These are phyloP conservation scores for Morpho helenor DNA, from an alignment of 2,888 invertebrate genomes.

Conservation along the genomic window DNA sequence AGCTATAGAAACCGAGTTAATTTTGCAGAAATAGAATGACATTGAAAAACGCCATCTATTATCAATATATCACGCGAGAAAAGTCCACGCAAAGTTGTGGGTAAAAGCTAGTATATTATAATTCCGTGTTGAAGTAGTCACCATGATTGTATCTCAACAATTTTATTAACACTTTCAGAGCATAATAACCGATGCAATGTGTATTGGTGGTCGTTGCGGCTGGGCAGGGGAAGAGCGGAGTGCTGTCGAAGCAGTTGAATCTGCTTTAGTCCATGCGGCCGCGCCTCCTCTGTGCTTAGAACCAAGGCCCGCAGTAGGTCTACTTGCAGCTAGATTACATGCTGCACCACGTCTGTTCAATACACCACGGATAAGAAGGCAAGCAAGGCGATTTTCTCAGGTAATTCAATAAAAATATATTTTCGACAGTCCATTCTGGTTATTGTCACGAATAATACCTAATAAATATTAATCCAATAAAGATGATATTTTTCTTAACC, in stretches of 20 bases:
- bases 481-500: no score
- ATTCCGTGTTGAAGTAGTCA: no score
- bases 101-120: no score
- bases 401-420: constrained; percentile 45
- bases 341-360: constrained; percentile 86
- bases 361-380: constrained; percentile 85
- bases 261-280: constrained; percentile 90
- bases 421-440: no score
- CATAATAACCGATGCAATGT: constrained; percentile 82
- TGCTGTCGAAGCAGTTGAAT: constrained; percentile 83
- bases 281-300: constrained; percentile 93
- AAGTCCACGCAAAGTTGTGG: no score
- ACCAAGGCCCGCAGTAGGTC: constrained; percentile 89
- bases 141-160: no score
- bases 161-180: constrained; percentile 59
- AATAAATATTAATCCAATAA: no score
- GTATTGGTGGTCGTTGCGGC: constrained; percentile 72
- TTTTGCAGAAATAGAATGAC: no score
- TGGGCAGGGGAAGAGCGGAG: constrained; percentile 89
- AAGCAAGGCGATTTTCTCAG: constrained; percentile 89
- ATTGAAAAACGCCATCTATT: no score
- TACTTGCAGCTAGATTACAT: constrained; percentile 86
- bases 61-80: no score
- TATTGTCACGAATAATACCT: no score
- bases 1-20: no score